Evolutionary conservation across 2,797 vertebrate genomes (phyloP), one percentile per base, ranked within the genome.

Genomic region (Periophthalmus magnuspinnatus): DNA sequence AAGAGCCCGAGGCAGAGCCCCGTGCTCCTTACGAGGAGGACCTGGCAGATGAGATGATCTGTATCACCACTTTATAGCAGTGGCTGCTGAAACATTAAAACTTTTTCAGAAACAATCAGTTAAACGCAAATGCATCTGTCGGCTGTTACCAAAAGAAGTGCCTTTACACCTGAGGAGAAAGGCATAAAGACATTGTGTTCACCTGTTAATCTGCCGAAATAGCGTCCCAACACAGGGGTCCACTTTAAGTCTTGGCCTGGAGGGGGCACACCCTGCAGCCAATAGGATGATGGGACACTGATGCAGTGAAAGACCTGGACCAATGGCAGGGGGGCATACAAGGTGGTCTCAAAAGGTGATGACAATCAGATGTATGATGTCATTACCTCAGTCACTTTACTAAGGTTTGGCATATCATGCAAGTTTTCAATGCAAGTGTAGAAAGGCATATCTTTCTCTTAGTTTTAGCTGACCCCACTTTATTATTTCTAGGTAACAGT

Each of bases 1-100:
- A 99, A 80, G 98, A 99, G 83, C 95, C 95, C 0, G 98, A 99
- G 74, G 80, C 79, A 0, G 94, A 94, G 81, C 88, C 83, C 17
- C 86, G 90, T 74, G 88, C 80, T 69, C 93, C 85, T 73, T 98
- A 98, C 0, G 98, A 99, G 91, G 97, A 99, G 90, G 98, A 99
- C 88, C 94, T 99, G 91, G 96, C 96, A 14, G 98, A 98, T 50
- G 98, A 99, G 90, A 99, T 99, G 97, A 99, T 99, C 85, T 99
- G 98, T 92, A 96, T 99, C 87, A 99, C 98, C 14, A 97, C 96
- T 84, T 97, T 99, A 96, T 99, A 99, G 96, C 95, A 92, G 88
- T 86, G 81, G 86, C 89, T 79, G 78, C 74, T 64, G 67, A 66
- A 64, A 57, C 52, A 65, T 33, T 61, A 36, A 52, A 82, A 78